These are phyloP conservation scores for Climacteris rufus DNA, from an alignment of 2,113 vertebrate genomes.

Conservation along the genomic window DNA sequence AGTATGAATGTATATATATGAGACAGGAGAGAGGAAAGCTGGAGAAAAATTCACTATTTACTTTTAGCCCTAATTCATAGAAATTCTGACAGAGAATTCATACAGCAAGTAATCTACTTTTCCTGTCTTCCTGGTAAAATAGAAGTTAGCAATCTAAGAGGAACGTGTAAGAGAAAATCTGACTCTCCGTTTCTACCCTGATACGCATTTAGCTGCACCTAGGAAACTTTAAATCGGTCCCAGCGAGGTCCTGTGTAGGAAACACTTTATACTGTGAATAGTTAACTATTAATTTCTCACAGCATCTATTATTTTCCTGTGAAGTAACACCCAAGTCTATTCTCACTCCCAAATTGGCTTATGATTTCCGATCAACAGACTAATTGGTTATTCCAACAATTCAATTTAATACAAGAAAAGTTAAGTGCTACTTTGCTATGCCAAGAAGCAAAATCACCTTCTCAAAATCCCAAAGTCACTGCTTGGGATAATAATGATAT, in stretches of 20 bases:
- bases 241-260: neutral
- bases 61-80: neutral
- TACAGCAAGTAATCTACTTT: neutral
- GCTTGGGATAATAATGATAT: neutral
- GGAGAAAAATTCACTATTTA: neutral
- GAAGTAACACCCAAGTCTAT: neutral
- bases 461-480: neutral
- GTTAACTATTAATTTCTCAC: neutral
- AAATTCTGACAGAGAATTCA: neutral
- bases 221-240: neutral
- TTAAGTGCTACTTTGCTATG: neutral
- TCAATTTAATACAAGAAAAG: neutral
- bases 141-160: neutral
- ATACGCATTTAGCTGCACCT: neutral
- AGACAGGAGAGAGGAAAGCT: neutral
- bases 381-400: neutral
- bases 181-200: neutral
- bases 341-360: neutral
- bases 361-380: neutral
- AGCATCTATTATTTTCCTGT: neutral
- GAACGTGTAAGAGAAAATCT: neutral
- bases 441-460: neutral
- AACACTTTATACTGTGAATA: neutral
- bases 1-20: neutral
- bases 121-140: neutral